Conservation (phyloP, 1,140 invertebrate genomes). For the Caenorhabditis briggsae region DNA sequence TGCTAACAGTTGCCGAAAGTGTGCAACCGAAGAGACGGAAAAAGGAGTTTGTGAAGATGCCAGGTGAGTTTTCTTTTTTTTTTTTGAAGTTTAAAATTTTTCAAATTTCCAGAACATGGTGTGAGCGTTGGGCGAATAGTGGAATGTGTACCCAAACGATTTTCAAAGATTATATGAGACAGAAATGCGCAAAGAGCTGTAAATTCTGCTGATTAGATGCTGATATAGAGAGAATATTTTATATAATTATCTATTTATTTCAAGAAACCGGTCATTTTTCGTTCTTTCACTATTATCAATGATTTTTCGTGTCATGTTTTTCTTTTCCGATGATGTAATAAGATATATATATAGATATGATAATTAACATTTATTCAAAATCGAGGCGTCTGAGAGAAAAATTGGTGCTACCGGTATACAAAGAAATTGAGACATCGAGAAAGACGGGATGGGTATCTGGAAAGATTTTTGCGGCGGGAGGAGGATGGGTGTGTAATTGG, state of each 20-base stretch:
- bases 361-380: conserved; percentile 33
- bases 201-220: conserved; percentile 63
- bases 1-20: conserved; percentile 68
- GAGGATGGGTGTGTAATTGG: neutral
- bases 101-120: conserved; percentile 67
- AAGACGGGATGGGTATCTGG: neutral
- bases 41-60: conserved; percentile 64
- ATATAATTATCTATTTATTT: conserved; percentile 45
- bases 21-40: conserved; percentile 28
- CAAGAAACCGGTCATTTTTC: conserved; percentile 41
- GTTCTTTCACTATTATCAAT: conserved; percentile 27
- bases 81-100: neutral
- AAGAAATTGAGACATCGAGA: neutral
- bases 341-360: neutral
- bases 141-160: conserved; percentile 71
- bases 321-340: neutral
- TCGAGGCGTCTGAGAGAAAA: neutral
- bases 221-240: neutral
- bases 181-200: conserved; percentile 71
- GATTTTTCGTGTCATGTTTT: conserved; percentile 31
- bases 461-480: neutral
- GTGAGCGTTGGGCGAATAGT: conserved; percentile 69
- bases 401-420: conserved; percentile 11
- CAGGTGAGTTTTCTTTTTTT: neutral
- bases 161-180: conserved; percentile 70